Evolutionary conservation across 2,113 vertebrate genomes (phyloP), one percentile per base, ranked within the genome.

Genomic region (Oophaga pumilio): DNA sequence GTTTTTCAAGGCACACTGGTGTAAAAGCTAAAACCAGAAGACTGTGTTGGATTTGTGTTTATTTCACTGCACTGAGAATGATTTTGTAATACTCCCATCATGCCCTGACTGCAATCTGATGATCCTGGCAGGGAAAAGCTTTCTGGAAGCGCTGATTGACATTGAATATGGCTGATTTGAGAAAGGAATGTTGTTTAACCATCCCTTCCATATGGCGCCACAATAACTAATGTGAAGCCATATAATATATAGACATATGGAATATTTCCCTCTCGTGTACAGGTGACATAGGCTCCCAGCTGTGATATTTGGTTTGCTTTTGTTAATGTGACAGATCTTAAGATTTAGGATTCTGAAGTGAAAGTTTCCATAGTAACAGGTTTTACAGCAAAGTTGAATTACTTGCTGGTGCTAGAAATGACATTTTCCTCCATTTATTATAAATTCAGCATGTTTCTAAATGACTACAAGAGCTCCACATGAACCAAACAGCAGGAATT

Each of bases 341-440:
- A 52, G 15, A 24, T 33, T 22, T 28, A 68, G 52, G 11, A 66
- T 57, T 64, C 59, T 50, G 11, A 73, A 43, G 33, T 43, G 33
- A 64, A 49, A 18, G 82, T 89, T 53, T 62, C 89, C 88, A 76
- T 85, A 56, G 85, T 17, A 88, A 90, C 66, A 0, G 49, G 59
- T 56, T 82, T 73, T 53, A 71, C 33, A 74, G 59, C 1, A 76
- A 57, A 60, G 57, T 79, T 0, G 56, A 78, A 26, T 33, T 24
- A 69, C 62, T 79, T 73, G 33, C 53, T 73, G 11, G 50, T n/a
- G 15, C 50, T 12, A n/a, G 22, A 17, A 14, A 64, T 28, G 78
- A 84, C 77, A 57, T 50, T 33, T 69, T 49, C 4, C 0, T 43
- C 3, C 49, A 18, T 82, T 50, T 68, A 66, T 74, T 76, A 20